These are phyloP conservation scores for Oxygymnocypris stewartii DNA, from an alignment of 2,113 vertebrate species.

Conservation along the genomic window DNA sequence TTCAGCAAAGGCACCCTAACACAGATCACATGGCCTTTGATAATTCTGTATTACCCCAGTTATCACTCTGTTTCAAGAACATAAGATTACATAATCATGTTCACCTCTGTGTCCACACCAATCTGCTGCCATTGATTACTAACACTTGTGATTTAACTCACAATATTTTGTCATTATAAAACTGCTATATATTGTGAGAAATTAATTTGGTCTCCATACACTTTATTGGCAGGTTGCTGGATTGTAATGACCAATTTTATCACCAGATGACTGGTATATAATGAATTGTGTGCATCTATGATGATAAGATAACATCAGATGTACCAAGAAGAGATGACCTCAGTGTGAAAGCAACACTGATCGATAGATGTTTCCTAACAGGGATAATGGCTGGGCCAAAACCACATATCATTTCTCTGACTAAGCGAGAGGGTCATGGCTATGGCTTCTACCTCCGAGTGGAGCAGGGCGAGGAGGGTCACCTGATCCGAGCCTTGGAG, in stretches of 20 bases:
- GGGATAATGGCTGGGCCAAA: slow-evolving; percentile 79
- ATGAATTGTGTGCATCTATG: slow-evolving; percentile 24
- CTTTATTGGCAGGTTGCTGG: background rate
- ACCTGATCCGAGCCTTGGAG: slow-evolving; percentile 86
- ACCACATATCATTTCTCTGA: slow-evolving; percentile 81
- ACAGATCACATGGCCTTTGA: slow-evolving; percentile 19
- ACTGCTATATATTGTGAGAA: background rate
- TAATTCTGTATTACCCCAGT: slow-evolving; percentile 21
- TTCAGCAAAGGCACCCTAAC: background rate
- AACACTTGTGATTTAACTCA: background rate
- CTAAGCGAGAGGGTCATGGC: slow-evolving; percentile 76
- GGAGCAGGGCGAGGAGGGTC: slow-evolving; percentile 82
- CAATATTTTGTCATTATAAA: background rate
- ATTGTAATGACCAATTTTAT: background rate
- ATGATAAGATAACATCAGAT: slow-evolving; percentile 43
- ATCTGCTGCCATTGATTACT: background rate
- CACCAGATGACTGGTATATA: background rate
- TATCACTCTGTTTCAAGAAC: slow-evolving; percentile 12
- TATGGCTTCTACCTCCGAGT: slow-evolving; percentile 89
- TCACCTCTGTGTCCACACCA: background rate
- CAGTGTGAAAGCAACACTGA: background rate
- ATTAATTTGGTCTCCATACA: background rate
- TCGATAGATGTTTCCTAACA: slow-evolving; percentile 2
- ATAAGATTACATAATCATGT: background rate
- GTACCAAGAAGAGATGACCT: background rate